Percentiles rank a stretch among this genome's conserved stretches.
These are phyloP conservation scores for Syrrhaptes paradoxus DNA, from an alignment of 2,113 vertebrate genomes.

Conservation along the genomic window DNA sequence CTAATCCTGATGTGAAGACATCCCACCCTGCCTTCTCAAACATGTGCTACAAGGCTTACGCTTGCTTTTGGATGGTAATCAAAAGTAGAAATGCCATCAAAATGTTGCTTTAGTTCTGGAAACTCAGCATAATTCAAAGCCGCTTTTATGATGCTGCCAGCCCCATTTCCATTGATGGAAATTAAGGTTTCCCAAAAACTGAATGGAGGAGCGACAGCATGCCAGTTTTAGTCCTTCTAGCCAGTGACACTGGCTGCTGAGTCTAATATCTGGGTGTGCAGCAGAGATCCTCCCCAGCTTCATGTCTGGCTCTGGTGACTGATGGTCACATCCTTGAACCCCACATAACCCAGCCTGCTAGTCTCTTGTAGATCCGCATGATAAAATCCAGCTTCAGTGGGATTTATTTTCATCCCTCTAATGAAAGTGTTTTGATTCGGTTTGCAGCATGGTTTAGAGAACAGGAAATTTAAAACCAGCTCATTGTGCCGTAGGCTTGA, in stretches of 20 bases:
- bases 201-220: fast-evolving
- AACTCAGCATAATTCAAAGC: slow-evolving; percentile 19
- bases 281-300: background rate
- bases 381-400: slow-evolving; percentile 40
- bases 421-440: slow-evolving; percentile 47
- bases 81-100: slow-evolving; percentile 16
- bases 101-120: slow-evolving; percentile 23
- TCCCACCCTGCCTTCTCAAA: background rate
- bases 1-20: background rate
- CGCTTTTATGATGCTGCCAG: background rate
- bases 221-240: background rate
- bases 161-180: background rate
- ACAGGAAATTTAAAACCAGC: slow-evolving; percentile 59
- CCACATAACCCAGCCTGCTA: background rate
- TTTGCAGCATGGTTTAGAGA: slow-evolving; percentile 42
- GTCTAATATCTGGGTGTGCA: background rate
- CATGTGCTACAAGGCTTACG: background rate
- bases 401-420: slow-evolving; percentile 56
- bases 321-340: slow-evolving; percentile 18
- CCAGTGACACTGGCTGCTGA: background rate
- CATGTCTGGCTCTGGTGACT: background rate
- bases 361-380: background rate
- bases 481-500: background rate
- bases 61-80: background rate
- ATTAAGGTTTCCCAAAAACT: background rate